phyloP scores from a whole-genome alignment of 2,888 invertebrate genomes.

The Drosophila koepferae region DNA sequence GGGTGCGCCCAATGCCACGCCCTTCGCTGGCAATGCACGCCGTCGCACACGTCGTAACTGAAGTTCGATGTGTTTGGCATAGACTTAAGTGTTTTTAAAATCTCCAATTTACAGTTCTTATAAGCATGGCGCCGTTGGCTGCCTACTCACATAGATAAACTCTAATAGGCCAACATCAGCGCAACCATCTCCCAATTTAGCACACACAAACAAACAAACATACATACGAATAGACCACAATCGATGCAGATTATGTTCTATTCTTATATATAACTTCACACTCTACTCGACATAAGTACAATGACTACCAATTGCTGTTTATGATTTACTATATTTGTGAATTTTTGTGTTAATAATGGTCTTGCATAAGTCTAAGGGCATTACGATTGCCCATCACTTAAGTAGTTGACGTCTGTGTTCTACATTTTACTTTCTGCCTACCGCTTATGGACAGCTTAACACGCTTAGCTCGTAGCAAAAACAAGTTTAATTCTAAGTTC shows the following conservation, averaged over 20 bases:
- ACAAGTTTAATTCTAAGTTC: constrained; percentile 62
- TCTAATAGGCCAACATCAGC: constrained; percentile 38
- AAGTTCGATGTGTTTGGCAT: constrained; percentile 30
- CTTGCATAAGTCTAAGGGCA: constrained; percentile 27
- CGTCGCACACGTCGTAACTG: constrained; percentile 84
- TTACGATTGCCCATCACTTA: constrained; percentile 48
- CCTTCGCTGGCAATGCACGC: constrained; percentile 78
- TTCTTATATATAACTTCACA: constrained; percentile 19
- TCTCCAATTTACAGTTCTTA: constrained; percentile 64
- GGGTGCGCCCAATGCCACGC: constrained; percentile 73
- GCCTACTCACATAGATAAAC: constrained; percentile 50
- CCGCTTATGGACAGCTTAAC: constrained; percentile 62
- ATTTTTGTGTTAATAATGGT: constrained; percentile 48
- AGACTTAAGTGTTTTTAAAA: constrained; percentile 71
- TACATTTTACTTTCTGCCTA: constrained; percentile 61
- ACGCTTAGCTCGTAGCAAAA: constrained; percentile 69
- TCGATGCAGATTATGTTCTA: constrained; percentile 19
- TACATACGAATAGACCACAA: constrained; percentile 12
- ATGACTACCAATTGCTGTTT: constrained; percentile 47
- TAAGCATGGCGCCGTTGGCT: constrained; percentile 45
- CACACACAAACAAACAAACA: constrained; percentile 30
- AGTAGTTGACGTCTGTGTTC: constrained; percentile 63
- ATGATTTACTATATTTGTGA: constrained; percentile 33
- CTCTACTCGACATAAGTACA: constrained; percentile 45
- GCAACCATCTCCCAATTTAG: constrained; percentile 24